phyloP scores from a whole-genome alignment of 2,797 vertebrate genomes.

The Botia kubotai region DNA sequence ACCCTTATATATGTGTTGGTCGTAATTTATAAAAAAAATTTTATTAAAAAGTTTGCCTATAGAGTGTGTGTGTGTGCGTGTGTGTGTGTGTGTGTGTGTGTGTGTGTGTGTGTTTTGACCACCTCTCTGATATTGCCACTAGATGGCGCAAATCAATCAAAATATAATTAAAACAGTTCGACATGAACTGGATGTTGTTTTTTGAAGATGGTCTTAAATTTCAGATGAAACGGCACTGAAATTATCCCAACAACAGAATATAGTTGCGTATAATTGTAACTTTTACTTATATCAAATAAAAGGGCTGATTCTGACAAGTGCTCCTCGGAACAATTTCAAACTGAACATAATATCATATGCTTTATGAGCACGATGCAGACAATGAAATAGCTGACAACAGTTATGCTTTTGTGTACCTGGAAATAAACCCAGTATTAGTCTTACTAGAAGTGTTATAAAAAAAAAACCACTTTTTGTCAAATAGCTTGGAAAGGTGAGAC shows the following conservation, averaged over 20 bases:
- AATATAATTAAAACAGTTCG: neutral
- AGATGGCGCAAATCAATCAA: constrained; percentile 25
- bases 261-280: no score
- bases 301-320: no score
- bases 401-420: neutral
- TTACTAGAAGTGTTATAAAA: no score
- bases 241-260: neutral
- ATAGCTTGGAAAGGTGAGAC: neutral
- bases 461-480: no score
- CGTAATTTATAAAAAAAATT: no score
- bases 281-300: no score
- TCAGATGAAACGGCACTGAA: neutral
- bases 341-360: no score
- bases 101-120: neutral
- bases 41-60: neutral
- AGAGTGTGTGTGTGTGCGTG: neutral
- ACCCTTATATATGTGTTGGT: no score
- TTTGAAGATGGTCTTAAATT: neutral
- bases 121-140: neutral
- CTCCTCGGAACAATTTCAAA: no score
- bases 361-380: no score
- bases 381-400: no score
- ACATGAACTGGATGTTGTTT: neutral
- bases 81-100: neutral
- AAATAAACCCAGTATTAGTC: no score